A percentile compares a stretch with the other conserved stretches of the same genome.
These are phyloP conservation scores for Spatulosminthurus flaviceps DNA, from an alignment of 2,888 invertebrate genomes.

Conservation along the genomic window DNA sequence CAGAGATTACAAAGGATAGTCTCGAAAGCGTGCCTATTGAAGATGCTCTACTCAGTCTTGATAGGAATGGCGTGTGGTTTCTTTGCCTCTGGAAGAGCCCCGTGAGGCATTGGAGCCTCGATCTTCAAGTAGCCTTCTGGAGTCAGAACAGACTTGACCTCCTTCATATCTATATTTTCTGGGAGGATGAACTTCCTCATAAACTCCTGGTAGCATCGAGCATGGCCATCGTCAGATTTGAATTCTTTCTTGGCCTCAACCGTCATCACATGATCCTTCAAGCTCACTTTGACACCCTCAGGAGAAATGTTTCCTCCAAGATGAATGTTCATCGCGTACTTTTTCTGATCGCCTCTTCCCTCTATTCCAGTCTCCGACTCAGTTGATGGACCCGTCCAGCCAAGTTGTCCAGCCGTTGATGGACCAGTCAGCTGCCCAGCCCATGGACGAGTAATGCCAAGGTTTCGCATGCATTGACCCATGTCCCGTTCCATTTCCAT, in stretches of 20 bases:
- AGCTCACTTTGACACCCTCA: slow-evolving; percentile 40
- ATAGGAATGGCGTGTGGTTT: slow-evolving; percentile 23
- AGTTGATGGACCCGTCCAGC: neutral
- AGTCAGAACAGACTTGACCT: slow-evolving; percentile 41
- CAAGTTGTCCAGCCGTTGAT: neutral
- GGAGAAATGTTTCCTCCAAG: slow-evolving; percentile 19
- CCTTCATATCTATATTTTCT: slow-evolving; percentile 31
- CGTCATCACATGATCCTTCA: slow-evolving; percentile 29
- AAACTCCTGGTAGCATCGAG: slow-evolving; percentile 34
- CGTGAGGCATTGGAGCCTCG: slow-evolving; percentile 34
- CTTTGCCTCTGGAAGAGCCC: neutral
- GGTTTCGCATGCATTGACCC: neutral
- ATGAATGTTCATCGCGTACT: slow-evolving; percentile 33
- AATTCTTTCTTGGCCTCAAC: slow-evolving; percentile 36
- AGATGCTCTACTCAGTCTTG: neutral
- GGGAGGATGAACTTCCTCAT: slow-evolving; percentile 34
- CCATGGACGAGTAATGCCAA: neutral
- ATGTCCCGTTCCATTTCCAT: neutral
- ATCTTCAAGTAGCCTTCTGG: slow-evolving; percentile 40
- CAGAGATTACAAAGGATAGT: too few species aligned
- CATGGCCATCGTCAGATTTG: slow-evolving; percentile 23
- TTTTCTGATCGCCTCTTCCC: neutral
- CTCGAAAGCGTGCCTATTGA: too few species aligned
- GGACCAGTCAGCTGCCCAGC: neutral
- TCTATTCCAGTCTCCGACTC: slow-evolving; percentile 19